These are phyloP conservation scores for Ceratoteleas bidentatus DNA, from an alignment of 1,140 invertebrate species.

Conservation along the genomic window DNA sequence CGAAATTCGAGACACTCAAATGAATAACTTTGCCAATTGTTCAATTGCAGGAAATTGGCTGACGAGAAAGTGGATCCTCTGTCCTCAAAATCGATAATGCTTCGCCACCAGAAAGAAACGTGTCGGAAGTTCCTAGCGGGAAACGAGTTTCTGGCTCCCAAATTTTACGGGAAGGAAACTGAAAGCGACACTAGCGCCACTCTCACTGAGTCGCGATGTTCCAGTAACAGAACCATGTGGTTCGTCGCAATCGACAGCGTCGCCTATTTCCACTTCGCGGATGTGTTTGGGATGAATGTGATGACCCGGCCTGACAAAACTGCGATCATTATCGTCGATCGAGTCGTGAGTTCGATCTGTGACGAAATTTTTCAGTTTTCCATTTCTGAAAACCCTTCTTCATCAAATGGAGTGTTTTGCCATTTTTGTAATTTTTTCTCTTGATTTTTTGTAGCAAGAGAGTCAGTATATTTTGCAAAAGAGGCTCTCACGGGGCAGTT, in stretches of 20 bases:
- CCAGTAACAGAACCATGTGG: constrained; percentile 85
- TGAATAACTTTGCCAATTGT: too few species aligned
- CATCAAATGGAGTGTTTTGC: too few species aligned
- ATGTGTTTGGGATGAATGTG: constrained; percentile 87
- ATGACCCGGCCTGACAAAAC: constrained; percentile 84
- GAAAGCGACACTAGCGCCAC: constrained; percentile 36
- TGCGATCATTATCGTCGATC: constrained; percentile 87
- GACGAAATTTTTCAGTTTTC: too few species aligned
- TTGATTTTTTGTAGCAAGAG: constrained; percentile 82
- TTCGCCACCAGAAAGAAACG: constrained; percentile 65
- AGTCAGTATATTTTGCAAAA: constrained; percentile 85
- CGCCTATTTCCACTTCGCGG: constrained; percentile 86
- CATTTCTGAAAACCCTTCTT: too few species aligned
- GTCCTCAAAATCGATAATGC: constrained; percentile 76
- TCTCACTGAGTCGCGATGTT: constrained; percentile 81
- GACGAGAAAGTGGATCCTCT: constrained; percentile 81
- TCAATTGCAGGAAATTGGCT: constrained; percentile 5
- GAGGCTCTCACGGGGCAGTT: constrained; percentile 81
- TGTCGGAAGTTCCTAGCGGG: constrained; percentile 75
- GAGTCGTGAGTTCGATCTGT: constrained; percentile 82
- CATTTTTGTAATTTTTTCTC: background rate
- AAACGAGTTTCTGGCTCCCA: constrained; percentile 73
- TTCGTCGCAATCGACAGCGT: constrained; percentile 88
- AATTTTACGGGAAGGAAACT: constrained; percentile 68
- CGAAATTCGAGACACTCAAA: too few species aligned